Base-by-base conservation (phyloP, 2,113 vertebrate species). In the Microtus oregoni region DNA sequence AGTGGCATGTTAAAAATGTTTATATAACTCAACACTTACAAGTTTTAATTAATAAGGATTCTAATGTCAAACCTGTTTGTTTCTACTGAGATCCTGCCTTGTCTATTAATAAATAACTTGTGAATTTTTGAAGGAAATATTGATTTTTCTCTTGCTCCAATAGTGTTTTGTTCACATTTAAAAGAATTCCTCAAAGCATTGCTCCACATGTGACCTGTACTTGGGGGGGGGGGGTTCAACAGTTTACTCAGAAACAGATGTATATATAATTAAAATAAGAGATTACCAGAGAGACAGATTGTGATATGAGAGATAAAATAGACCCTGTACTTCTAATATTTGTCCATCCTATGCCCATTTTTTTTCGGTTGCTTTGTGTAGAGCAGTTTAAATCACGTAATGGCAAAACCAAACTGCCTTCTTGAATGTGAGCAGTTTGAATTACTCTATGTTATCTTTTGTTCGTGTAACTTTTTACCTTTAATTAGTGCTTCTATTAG, bases 181-280 rank as follows among this genome's bases (percentile, higher is more conserved):
- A 92, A 81, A 83, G 6, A 92, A 87, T 95, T 83, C 20, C 92
- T 81, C 68, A 95, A 73, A 79, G 7, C 10, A 92, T 35, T 70
- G 93, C 82, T 86, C 70, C 26, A 85, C 32, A 30, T 50, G 61
- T 50, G 7, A 5, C 4, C 7, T 19, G 9, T 3, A 4, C 9
- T 85, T 89, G 41, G 55, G n/a, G 28, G 30, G n/a, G n/a, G n/a
- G n/a, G n/a, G n/a, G n/a, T 94, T 94, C 61, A 91, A 77, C 63
- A 68, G 4, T 28, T 14, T 26, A 73, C 19, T 90, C 35, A 96
- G 52, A 90, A 30, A 8, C 38, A 92, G 20, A 32, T 76, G 0
- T 86, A 83, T 86, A 32, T 58, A 0, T 52, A 92, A 94, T 19
- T 82, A n/a, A 68, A 86, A 92, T 38, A 95, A 17, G 58, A 90